Evolutionary conservation across 2,888 invertebrate genomes (phyloP).

Genomic region (Rhagonycha lutea): DNA sequence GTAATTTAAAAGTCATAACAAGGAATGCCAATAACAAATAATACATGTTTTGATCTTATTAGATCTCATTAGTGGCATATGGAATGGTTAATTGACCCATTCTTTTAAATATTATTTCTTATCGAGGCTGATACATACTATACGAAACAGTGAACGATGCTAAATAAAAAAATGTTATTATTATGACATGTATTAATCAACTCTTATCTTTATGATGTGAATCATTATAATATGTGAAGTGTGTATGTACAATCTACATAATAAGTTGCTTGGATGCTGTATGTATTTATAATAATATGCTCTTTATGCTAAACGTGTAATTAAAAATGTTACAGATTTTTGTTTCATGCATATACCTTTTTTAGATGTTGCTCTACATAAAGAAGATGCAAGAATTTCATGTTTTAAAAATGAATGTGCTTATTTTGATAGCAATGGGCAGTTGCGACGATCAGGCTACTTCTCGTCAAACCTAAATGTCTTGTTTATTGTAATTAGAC

Average conservation of each 20-base stretch:
- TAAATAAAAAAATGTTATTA: not conserved
- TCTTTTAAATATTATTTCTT: too few species aligned
- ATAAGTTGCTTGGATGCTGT: not conserved
- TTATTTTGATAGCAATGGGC: slow-evolving; percentile 53
- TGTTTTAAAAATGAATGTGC: slow-evolving; percentile 31
- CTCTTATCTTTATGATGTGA: not conserved
- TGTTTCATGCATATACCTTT: slow-evolving; percentile 48
- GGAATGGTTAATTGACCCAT: too few species aligned
- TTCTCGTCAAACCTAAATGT: slow-evolving; percentile 46
- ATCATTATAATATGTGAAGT: not conserved
- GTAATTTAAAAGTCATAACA: too few species aligned
- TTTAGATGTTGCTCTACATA: slow-evolving; percentile 49
- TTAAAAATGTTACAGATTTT: not conserved
- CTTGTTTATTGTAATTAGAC: slow-evolving; percentile 50
- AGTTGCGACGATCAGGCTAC: slow-evolving; percentile 55
- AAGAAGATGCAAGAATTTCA: slow-evolving; percentile 40
- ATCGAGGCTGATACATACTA: too few species aligned
- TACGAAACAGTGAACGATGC: not conserved
- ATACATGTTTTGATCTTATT: too few species aligned
- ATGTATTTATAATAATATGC: not conserved
- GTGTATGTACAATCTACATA: not conserved
- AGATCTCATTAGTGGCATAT: too few species aligned
- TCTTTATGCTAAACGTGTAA: not conserved
- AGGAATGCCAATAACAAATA: too few species aligned
- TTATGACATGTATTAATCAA: not conserved